These are phyloP conservation scores for Arrhamphus sclerolepis DNA, from an alignment of 2,797 vertebrate genomes.

Conservation along the genomic window DNA sequence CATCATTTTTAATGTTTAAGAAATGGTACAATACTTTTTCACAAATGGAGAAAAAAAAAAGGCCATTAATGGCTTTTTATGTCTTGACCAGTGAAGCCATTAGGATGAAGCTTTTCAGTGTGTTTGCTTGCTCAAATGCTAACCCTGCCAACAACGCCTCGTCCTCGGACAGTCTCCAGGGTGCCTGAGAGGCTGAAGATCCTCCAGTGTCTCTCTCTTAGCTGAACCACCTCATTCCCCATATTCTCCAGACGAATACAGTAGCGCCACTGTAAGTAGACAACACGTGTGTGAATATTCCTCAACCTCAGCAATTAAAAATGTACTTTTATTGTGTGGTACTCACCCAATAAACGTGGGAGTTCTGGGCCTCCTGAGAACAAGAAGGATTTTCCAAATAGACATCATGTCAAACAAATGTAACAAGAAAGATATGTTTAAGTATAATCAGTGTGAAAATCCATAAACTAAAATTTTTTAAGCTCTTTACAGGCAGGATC, in stretches of 20 bases:
- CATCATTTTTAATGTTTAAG: too few species aligned
- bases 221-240: conserved; percentile 92
- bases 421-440: too few species aligned
- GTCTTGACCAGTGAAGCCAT: not conserved
- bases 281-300: not conserved
- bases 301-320: not conserved
- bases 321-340: not conserved
- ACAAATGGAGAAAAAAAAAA: too few species aligned
- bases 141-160: conserved; percentile 95
- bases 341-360: conserved; percentile 99
- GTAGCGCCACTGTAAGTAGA: conserved; percentile 89
- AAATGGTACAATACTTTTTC: too few species aligned
- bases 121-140: conserved; percentile 19
- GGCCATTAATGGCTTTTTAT: not conserved
- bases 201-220: conserved; percentile 96
- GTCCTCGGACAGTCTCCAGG: conserved; percentile 94
- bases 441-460: too few species aligned
- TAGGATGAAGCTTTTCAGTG: not conserved
- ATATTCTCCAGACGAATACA: conserved; percentile 98
- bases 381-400: conserved; percentile 5
- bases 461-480: not conserved
- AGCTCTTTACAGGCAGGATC: too few species aligned
- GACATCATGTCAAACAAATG: not conserved
- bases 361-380: conserved; percentile 95
- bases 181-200: conserved; percentile 98